Evolutionary conservation across 2,888 invertebrate species (phyloP).

Genomic region (Erannis defoliaria): DNA sequence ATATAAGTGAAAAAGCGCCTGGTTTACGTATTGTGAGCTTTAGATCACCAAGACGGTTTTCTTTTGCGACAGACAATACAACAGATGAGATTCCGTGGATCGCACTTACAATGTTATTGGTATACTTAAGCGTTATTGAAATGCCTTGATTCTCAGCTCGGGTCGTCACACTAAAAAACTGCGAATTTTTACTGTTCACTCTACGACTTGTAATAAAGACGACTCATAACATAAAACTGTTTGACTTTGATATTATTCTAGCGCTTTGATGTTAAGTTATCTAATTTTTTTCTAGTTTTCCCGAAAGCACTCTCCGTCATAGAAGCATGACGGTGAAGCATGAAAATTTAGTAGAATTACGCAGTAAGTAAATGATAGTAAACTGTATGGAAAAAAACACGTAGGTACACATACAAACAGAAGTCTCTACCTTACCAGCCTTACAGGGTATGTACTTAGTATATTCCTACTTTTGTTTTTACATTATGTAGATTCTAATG

Average conservation of each 20-base stretch:
- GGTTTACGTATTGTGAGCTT: too few species aligned
- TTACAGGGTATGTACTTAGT: too few species aligned
- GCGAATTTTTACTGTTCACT: slow-evolving; percentile 27
- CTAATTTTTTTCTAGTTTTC: neutral
- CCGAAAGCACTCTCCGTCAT: neutral
- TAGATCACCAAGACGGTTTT: slow-evolving; percentile 5
- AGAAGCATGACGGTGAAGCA: too few species aligned
- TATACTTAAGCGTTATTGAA: slow-evolving; percentile 67
- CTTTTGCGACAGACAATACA: slow-evolving; percentile 35
- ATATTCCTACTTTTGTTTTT: too few species aligned
- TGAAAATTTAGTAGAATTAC: too few species aligned
- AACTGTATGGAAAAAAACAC: too few species aligned
- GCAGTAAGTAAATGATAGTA: too few species aligned
- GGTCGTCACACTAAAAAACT: slow-evolving; percentile 30
- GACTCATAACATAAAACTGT: slow-evolving; percentile 27
- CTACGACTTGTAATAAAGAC: slow-evolving; percentile 31
- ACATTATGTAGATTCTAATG: too few species aligned
- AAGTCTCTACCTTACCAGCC: too few species aligned
- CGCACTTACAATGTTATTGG: slow-evolving; percentile 68
- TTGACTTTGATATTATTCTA: slow-evolving; percentile 16
- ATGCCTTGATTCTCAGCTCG: slow-evolving; percentile 58
- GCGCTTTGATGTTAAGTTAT: neutral
- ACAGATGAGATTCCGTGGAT: slow-evolving; percentile 70
- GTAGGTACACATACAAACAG: too few species aligned
- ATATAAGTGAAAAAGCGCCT: too few species aligned